Evolutionary conservation across 2,113 vertebrate species (phyloP), one percentile per base, ranked within the genome.

Genomic region (Ahaetulla prasina): DNA sequence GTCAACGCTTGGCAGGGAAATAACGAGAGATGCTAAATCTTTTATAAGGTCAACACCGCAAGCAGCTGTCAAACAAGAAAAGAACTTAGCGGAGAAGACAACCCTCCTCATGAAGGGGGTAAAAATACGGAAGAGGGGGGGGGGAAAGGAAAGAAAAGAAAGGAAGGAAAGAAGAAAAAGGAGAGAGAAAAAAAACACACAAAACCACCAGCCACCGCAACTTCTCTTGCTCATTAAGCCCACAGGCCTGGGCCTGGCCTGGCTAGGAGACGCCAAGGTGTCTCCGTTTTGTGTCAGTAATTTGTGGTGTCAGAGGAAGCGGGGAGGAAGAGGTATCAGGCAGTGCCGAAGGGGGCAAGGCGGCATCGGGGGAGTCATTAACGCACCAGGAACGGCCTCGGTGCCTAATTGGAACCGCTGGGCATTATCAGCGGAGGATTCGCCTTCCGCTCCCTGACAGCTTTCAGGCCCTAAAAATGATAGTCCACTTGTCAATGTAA

Each of bases 1-100:
- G 11, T 63, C 98, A 98, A 98, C 97, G 98, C 98, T 98, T 99
- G 99, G 99, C 99, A 99, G 99, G 98, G 30, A 99, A 99, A 99
- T 99, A 99, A 99, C 99, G 99, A 99, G 99, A 99, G 99, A 97
- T 98, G 98, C 99, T 99, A 99, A 99, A 99, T 99, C 99, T 99
- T 99, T 99, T 99, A 99, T 99, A 99, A 99, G 99, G 99, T 99
- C 99, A 99, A 99, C 99, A 98, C 98, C 98, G 98, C 98, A 97
- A 99, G 99, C 99, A 99, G 99, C 99, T 99, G 99, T 99, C 99
- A 99, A 98, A 99, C 99, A 99, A 99, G 98, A 99, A 99, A 98
- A 99, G 98, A 99, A 99, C 99, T 99, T 99, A 99, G 99, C 98
- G 96, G 97, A 97, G 97, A 98, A 98, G 97, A 97, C 98, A 97